phyloP scores from a whole-genome alignment of 2,888 invertebrate genomes.

The Apamea sordens region DNA sequence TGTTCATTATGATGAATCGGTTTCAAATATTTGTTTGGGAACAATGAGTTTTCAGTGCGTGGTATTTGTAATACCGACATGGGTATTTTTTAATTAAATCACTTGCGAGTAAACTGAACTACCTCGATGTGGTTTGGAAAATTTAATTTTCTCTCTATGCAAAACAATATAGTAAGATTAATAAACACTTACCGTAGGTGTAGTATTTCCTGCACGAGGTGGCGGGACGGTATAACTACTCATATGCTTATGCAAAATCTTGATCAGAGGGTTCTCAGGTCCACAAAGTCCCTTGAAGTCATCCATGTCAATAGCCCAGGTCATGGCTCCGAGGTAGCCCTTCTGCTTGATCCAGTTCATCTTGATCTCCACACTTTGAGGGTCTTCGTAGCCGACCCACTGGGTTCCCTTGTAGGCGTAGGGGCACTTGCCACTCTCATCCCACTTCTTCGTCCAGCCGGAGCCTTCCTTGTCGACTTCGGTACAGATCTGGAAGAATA shows the following conservation, averaged over 20 bases:
- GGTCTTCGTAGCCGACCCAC: slow-evolving; percentile 97
- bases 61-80: not conserved
- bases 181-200: slow-evolving; percentile 91
- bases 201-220: slow-evolving; percentile 91
- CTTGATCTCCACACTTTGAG: slow-evolving; percentile 95
- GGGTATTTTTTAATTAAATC: not conserved
- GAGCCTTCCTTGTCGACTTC: slow-evolving; percentile 92
- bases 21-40: slow-evolving; percentile 26
- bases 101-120: not conserved
- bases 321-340: slow-evolving; percentile 96
- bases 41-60: slow-evolving; percentile 5
- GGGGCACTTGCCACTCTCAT: slow-evolving; percentile 95
- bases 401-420: slow-evolving; percentile 96
- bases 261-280: slow-evolving; percentile 93
- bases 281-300: slow-evolving; percentile 96
- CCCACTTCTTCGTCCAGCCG: slow-evolving; percentile 96
- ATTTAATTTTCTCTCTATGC: not conserved
- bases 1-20: slow-evolving; percentile 38
- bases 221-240: slow-evolving; percentile 92
- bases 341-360: slow-evolving; percentile 96
- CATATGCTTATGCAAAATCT: slow-evolving; percentile 94
- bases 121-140: not conserved
- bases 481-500: slow-evolving; percentile 92
- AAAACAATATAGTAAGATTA: not conserved
- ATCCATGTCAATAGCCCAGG: slow-evolving; percentile 98